Conservation (phyloP, 2,797 vertebrate species). For the Champsocephalus esox region DNA sequence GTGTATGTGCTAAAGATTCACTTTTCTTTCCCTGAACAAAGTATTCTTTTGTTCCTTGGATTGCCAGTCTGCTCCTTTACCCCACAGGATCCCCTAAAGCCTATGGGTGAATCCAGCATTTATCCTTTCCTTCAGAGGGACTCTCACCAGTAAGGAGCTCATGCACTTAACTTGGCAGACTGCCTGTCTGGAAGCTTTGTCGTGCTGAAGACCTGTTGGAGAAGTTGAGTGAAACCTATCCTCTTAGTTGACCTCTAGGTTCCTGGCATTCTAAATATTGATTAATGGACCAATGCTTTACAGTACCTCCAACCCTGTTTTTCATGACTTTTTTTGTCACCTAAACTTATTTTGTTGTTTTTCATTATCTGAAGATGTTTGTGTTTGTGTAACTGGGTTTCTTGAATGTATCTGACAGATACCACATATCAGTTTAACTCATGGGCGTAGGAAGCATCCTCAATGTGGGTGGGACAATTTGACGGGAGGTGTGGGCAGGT, state of each 20-base stretch:
- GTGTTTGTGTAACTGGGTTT: conserved; percentile 57
- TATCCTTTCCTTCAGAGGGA: conserved; percentile 57
- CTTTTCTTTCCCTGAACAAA: conserved; percentile 54
- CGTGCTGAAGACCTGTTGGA: conserved; percentile 31
- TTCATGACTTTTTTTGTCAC: conserved; percentile 32
- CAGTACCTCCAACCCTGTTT: conserved; percentile 17
- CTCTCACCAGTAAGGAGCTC: conserved; percentile 44
- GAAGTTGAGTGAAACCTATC: conserved; percentile 45
- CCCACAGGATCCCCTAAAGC: conserved; percentile 51
- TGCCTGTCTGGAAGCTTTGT: conserved; percentile 42
- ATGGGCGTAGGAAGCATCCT: no score
- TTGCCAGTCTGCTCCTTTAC: conserved; percentile 39
- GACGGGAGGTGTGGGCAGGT: no score
- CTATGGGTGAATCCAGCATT: conserved; percentile 57
- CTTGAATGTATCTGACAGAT: conserved; percentile 63
- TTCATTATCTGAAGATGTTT: conserved; percentile 29
- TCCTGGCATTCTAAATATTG: conserved; percentile 27
- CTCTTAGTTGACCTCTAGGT: conserved; percentile 40
- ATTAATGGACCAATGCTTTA: conserved; percentile 33
- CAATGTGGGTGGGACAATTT: no score
- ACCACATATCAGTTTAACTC: conserved; percentile 71
- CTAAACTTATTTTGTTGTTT: conserved; percentile 15
- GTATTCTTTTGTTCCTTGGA: conserved; percentile 52
- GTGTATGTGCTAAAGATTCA: conserved; percentile 65
- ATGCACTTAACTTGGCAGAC: conserved; percentile 43